Conservation (phyloP, 2,888 invertebrate species). For the Tachina grossa region DNA sequence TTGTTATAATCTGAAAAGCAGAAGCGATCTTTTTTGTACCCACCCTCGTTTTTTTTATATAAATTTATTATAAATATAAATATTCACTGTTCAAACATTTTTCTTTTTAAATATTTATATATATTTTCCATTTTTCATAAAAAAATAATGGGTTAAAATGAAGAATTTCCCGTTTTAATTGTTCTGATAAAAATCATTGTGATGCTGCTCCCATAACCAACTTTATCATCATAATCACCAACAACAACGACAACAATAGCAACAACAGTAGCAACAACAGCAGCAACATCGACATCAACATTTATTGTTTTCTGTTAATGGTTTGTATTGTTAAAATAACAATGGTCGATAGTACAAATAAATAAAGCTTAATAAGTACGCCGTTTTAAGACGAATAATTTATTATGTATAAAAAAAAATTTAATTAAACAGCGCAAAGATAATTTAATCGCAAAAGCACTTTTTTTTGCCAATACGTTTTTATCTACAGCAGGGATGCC, state of each 20-base stretch:
- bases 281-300: conserved; percentile 20
- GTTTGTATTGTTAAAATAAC: conserved; percentile 48
- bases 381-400: conserved; percentile 40
- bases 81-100: conserved; percentile 35
- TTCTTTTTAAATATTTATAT: conserved; percentile 30
- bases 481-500: not conserved
- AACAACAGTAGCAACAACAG: not conserved
- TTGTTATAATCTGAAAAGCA: no score
- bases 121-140: conserved; percentile 45
- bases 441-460: conserved; percentile 3
- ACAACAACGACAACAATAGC: not conserved
- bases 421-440: conserved; percentile 27
- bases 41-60: not conserved
- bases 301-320: conserved; percentile 67
- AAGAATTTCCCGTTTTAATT: conserved; percentile 62
- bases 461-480: not conserved
- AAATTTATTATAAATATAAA: conserved; percentile 35
- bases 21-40: not conserved
- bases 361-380: conserved; percentile 40
- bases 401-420: not conserved
- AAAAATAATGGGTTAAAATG: conserved; percentile 47
- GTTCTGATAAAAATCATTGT: conserved; percentile 46
- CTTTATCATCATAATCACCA: conserved; percentile 11
- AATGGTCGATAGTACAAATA: conserved; percentile 40
- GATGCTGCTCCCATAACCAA: conserved; percentile 14